Evolutionary conservation across 2,797 vertebrate species (phyloP).

Genomic region (Clarias laeviceps): DNA sequence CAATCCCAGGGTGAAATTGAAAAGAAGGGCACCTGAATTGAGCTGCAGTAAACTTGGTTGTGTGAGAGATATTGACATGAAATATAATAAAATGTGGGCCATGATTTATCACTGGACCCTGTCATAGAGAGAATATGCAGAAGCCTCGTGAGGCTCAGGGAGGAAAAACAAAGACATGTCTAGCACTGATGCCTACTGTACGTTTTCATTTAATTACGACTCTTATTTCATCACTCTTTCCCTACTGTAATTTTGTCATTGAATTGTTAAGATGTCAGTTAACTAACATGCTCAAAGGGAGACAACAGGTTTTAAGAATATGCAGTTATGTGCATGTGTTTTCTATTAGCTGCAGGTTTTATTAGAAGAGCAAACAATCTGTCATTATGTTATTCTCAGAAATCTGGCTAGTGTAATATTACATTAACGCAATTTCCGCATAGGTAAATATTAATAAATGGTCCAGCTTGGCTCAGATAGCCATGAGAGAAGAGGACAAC

Average conservation of each 20-base stretch:
- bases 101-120: constrained; percentile 57
- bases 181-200: constrained; percentile 31
- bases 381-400: not conserved
- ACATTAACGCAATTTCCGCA: not conserved
- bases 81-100: constrained; percentile 61
- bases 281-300: constrained; percentile 18
- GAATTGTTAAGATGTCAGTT: constrained; percentile 31
- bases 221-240: constrained; percentile 13
- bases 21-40: constrained; percentile 57
- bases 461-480: not conserved
- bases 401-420: not conserved
- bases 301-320: not conserved
- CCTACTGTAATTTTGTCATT: constrained; percentile 31
- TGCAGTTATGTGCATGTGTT: not conserved
- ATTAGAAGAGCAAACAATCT: not conserved
- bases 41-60: constrained; percentile 57
- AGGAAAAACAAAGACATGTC: constrained; percentile 43
- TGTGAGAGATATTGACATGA: constrained; percentile 60
- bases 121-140: constrained; percentile 44
- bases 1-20: constrained; percentile 55
- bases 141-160: constrained; percentile 2
- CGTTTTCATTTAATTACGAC: constrained; percentile 50
- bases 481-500: not conserved
- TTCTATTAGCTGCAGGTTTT: not conserved
- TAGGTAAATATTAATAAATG: not conserved